Percentiles rank a stretch among this genome's conserved stretches.
These are phyloP conservation scores for Seriola aureovittata DNA, from an alignment of 2,113 vertebrate species.

Conservation along the genomic window DNA sequence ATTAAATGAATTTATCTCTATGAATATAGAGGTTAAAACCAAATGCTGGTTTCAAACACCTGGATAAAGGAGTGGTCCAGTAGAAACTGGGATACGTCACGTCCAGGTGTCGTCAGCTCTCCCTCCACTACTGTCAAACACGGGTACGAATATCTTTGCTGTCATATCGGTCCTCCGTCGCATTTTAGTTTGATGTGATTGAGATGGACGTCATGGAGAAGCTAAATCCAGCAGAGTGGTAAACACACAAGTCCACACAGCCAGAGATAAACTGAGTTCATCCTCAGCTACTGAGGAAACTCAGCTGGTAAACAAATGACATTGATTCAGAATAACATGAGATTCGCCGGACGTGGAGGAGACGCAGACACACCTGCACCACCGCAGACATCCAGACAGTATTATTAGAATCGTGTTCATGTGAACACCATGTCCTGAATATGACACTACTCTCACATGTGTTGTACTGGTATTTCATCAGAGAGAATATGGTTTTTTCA, in stretches of 20 bases:
- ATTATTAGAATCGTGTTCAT: not conserved
- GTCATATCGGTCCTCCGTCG: not conserved
- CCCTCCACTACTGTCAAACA: not conserved
- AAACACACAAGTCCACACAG: not conserved
- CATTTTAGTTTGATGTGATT: too few species aligned
- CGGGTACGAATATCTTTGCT: not conserved
- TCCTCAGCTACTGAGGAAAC: not conserved
- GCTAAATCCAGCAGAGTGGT: not conserved
- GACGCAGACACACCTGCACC: not conserved
- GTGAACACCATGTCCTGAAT: not conserved
- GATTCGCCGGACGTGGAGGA: not conserved
- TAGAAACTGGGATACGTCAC: not conserved
- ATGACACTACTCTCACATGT: not conserved
- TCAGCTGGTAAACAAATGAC: not conserved
- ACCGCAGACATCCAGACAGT: not conserved
- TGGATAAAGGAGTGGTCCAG: too few species aligned
- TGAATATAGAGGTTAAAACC: too few species aligned
- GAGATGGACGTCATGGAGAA: not conserved
- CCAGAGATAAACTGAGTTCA: not conserved
- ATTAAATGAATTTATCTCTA: too few species aligned
- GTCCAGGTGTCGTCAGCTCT: not conserved
- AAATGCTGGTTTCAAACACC: too few species aligned
- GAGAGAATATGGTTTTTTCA: too few species aligned
- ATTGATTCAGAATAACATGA: not conserved
- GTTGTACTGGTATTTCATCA: not conserved